A percentile compares a stretch with the other conserved stretches of the same genome.
phyloP scores from a whole-genome alignment of 2,888 invertebrate genomes.

The Beris chalybata region DNA sequence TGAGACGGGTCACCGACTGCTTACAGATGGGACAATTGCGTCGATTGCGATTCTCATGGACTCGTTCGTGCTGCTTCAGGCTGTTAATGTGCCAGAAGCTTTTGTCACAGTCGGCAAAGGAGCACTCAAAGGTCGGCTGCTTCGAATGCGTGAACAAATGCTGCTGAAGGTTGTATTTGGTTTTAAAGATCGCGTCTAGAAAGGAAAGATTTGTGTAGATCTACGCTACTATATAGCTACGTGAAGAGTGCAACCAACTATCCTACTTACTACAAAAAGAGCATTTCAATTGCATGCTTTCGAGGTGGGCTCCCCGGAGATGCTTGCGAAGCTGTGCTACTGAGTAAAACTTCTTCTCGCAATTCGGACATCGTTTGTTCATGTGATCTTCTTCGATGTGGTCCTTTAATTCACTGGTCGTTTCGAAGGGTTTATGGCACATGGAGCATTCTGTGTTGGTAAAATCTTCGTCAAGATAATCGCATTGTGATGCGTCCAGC shows the following conservation, averaged over 20 bases:
- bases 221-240: too few relatives aligned
- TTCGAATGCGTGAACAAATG: conserved; percentile 27
- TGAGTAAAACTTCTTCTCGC: conserved; percentile 13
- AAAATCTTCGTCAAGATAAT: too few relatives aligned
- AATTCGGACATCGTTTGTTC: conserved; percentile 7
- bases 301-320: conserved; percentile 19
- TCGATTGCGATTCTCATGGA: conserved; percentile 25
- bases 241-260: background rate
- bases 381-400: conserved; percentile 12
- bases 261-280: conserved; percentile 22
- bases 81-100: conserved; percentile 26
- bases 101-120: conserved; percentile 12
- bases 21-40: conserved; percentile 33
- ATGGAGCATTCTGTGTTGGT: too few relatives aligned
- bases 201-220: background rate
- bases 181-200: conserved; percentile 23
- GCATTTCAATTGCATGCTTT: conserved; percentile 25
- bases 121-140: conserved; percentile 16
- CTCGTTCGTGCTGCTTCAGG: conserved; percentile 28
- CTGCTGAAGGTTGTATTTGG: conserved; percentile 31
- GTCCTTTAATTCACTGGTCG: background rate
- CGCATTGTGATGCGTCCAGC: too few relatives aligned
- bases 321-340: conserved; percentile 1
- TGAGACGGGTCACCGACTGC: conserved; percentile 22
- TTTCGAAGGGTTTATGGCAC: too few relatives aligned